Evolutionary conservation across 37 sponge, comb jelly and placozoan species (phyloP), one percentile per base, ranked within the genome.

Genomic region (Amphimedon queenslandica): DNA sequence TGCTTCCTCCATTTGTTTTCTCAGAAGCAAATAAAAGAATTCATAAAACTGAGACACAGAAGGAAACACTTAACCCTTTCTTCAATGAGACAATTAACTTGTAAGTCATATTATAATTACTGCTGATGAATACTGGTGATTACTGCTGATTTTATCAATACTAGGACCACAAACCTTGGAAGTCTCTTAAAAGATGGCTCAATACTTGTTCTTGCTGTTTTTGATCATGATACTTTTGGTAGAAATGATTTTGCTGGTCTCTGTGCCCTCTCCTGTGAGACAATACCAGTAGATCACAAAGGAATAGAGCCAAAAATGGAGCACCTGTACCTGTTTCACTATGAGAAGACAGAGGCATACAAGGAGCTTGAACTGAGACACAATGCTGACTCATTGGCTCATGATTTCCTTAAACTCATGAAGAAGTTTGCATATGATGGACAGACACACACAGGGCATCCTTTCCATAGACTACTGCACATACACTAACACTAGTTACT

Each of bases 221-320:
- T 58, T 67, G 79, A 83, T 25, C 60, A 79, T 38, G 89, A 89
- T 55, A 55, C 42, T 11, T 55, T 89, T 37, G 68, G 74, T 11
- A 37, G 67, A 29, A 77, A 88, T 57, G 77, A 75, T 57, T 76
- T 82, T 51, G 57, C 42, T 37, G 88, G 88, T 5, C 42, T 88
- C 42, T 71, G 73, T 70, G 88, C 73, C 21, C 57, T 88, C 23
- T 28, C 64, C 27, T 72, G 78, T 53, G 37, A 11, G 5, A n/a
- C 61, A 60, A n/a, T n/a, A 25, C 61, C 61, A 25, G 28, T 6
- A 25, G n/a, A n/a, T n/a, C n/a, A n/a, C n/a, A n/a, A n/a, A n/a
- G 61, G 27, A 60, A n/a, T 25, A 25, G 61, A 60, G 27, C 61
- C 5, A 60, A 60, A 60, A n/a, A 60, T n/a, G 27, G 61, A 60